Evolutionary conservation across 2,113 vertebrate genomes (phyloP).

Genomic region (Pipa parva): DNA sequence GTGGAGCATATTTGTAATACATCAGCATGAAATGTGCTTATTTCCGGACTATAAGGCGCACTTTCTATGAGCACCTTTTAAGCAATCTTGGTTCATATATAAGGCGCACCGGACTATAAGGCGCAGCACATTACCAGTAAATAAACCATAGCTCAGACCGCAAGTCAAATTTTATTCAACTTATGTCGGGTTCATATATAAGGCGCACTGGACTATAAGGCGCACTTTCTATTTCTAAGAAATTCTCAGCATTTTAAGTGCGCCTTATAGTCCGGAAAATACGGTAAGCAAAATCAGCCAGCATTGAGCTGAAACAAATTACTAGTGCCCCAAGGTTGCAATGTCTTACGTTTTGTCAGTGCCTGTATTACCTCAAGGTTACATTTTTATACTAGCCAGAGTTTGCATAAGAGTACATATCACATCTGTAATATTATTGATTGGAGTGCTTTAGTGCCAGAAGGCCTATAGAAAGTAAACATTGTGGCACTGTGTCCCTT

Average conservation of each 20-base stretch:
- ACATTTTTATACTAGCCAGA: neutral
- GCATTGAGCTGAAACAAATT: neutral
- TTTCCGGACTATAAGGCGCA: no score
- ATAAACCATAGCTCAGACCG: no score
- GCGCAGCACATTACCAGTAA: no score
- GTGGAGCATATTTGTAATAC: neutral
- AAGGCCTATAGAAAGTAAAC: neutral
- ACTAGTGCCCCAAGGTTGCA: neutral
- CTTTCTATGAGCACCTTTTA: no score
- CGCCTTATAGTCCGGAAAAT: no score
- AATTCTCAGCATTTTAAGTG: no score
- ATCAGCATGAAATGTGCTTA: neutral
- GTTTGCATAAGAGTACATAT: neutral
- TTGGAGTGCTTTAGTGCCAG: neutral
- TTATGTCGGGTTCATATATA: no score
- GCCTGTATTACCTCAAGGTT: slow-evolving; percentile 1
- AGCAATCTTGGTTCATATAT: no score
- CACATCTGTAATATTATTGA: neutral
- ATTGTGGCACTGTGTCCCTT: neutral
- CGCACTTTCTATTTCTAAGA: no score
- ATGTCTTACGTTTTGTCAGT: neutral
- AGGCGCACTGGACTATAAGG: no score
- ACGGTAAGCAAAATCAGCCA: neutral
- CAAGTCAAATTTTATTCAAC: no score
- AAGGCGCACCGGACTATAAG: no score